Conservation (phyloP, 2,113 vertebrate genomes). For the Copsychus sechellarum region DNA sequence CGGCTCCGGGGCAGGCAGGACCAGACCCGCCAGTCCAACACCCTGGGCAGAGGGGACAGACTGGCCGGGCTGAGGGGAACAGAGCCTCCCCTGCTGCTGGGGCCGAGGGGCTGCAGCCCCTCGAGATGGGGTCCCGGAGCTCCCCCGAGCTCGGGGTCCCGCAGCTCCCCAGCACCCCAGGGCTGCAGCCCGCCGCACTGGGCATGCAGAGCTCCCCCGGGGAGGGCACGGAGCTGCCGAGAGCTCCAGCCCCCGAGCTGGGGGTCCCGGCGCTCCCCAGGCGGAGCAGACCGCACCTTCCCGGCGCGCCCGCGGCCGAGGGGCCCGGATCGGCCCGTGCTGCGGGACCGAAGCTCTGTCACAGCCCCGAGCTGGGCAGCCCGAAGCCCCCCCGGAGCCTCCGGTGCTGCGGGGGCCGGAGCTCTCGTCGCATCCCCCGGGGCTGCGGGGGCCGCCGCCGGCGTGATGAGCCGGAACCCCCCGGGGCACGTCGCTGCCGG, state of each 20-base stretch:
- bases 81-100: fast-evolving
- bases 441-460: not conserved
- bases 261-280: not conserved
- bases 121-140: not conserved
- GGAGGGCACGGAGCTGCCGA: not conserved
- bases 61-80: not conserved
- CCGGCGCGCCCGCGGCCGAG: not conserved
- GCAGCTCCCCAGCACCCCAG: fast-evolving
- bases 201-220: not conserved
- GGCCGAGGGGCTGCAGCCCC: not conserved
- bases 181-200: not conserved
- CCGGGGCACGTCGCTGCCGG: not conserved
- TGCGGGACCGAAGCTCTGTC: not conserved
- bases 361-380: not conserved
- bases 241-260: not conserved
- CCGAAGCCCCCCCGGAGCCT: not conserved
- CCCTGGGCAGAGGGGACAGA: not conserved
- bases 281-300: not conserved
- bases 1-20: not conserved
- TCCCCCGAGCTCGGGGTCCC: not conserved
- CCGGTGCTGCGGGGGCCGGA: not conserved
- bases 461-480: no score
- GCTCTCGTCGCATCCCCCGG: not conserved
- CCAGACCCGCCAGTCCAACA: fast-evolving
- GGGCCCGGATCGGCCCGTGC: not conserved